Conservation (phyloP, 2,888 invertebrate genomes). For the Dryomyza anilis region DNA sequence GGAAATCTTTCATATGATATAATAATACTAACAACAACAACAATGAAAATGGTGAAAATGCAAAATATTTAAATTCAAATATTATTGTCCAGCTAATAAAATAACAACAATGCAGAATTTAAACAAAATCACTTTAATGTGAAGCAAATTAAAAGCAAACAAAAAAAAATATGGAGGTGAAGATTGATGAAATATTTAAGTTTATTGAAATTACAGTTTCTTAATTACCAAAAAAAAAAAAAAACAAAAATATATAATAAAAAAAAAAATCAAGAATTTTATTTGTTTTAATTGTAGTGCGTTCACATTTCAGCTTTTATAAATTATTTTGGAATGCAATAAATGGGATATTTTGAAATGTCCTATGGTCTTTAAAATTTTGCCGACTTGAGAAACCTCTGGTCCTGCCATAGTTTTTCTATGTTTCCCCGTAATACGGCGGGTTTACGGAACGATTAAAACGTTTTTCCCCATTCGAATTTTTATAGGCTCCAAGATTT, state of each 20-base stretch:
- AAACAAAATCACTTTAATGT: constrained; percentile 34
- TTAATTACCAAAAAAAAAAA: constrained; percentile 59
- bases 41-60: constrained; percentile 22
- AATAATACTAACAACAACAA: constrained; percentile 12
- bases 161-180: constrained; percentile 50
- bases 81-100: constrained; percentile 32
- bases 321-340: too few species aligned
- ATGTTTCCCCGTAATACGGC: too few species aligned
- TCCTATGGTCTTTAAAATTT: too few species aligned
- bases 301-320: background rate
- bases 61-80: constrained; percentile 32
- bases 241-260: constrained; percentile 10
- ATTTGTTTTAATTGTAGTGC: background rate
- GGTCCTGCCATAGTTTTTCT: too few species aligned
- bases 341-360: too few species aligned
- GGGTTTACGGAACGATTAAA: too few species aligned
- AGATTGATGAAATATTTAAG: constrained; percentile 60
- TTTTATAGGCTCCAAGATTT: too few species aligned
- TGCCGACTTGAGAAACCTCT: too few species aligned
- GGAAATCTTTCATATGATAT: constrained; percentile 33
- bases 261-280: background rate
- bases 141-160: constrained; percentile 33
- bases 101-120: constrained; percentile 21
- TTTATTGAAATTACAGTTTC: constrained; percentile 63
- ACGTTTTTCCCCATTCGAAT: too few species aligned